Evolutionary conservation across 2,113 vertebrate species (phyloP).

Genomic region (Alosa alosa): DNA sequence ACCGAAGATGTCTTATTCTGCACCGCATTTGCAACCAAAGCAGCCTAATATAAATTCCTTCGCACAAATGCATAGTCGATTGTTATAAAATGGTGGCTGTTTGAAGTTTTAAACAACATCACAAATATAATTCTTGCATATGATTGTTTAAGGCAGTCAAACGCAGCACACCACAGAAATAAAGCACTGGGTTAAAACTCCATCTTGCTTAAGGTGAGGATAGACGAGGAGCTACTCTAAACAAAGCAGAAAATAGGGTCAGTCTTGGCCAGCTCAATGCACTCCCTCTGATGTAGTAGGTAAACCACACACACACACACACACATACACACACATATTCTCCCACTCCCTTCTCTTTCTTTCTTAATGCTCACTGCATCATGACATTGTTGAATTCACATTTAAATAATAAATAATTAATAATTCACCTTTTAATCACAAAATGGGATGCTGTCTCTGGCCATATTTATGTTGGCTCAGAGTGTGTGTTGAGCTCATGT

Average conservation of each 20-base stretch:
- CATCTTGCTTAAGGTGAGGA: neutral
- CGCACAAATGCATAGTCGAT: neutral
- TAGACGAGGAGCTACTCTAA: neutral
- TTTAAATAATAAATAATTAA: neutral
- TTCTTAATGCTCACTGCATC: neutral
- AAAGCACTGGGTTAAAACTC: neutral
- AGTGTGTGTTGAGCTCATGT: too few relatives aligned
- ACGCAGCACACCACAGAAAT: neutral
- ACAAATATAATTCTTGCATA: neutral
- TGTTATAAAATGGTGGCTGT: neutral
- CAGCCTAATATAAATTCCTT: neutral
- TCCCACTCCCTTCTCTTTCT: too few relatives aligned
- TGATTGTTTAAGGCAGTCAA: neutral
- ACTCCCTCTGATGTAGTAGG: neutral
- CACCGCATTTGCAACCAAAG: neutral
- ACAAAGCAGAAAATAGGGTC: slow-evolving; percentile 5
- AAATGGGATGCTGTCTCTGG: neutral
- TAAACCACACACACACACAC: too few relatives aligned
- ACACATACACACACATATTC: too few relatives aligned
- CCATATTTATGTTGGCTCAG: too few relatives aligned
- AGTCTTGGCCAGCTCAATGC: neutral
- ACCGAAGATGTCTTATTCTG: neutral
- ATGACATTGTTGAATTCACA: neutral
- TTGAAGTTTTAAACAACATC: neutral
- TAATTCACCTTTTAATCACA: neutral